These are phyloP conservation scores for Pollimyrus isidori DNA, from an alignment of 2,113 vertebrate species.

Conservation along the genomic window DNA sequence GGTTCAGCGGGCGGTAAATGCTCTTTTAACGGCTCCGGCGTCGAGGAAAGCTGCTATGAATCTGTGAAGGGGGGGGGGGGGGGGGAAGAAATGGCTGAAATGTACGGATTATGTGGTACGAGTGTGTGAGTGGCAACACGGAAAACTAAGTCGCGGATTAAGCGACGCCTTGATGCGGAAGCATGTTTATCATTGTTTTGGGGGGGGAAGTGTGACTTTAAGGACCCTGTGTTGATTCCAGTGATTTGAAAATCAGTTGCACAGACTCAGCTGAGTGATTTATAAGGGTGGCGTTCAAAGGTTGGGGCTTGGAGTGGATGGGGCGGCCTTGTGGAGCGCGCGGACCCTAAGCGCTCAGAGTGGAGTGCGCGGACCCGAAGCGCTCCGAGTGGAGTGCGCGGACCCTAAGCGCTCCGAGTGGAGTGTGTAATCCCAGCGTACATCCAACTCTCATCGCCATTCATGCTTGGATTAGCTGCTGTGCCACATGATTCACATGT, in stretches of 20 bases:
- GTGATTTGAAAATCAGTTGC: background rate
- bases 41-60: background rate
- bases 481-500: slow-evolving; percentile 11
- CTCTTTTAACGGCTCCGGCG: background rate
- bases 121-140: background rate
- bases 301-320: background rate
- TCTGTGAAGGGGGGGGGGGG: background rate
- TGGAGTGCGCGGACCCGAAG: background rate
- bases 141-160: background rate
- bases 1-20: background rate
- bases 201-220: background rate
- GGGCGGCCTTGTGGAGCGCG: background rate
- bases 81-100: background rate
- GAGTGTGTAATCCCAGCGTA: background rate
- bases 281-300: background rate
- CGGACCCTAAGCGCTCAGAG: background rate
- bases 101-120: background rate
- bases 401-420: background rate
- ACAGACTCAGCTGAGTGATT: background rate
- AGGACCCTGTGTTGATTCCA: background rate
- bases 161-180: background rate
- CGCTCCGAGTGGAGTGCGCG: background rate
- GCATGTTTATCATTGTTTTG: background rate
- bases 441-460: background rate
- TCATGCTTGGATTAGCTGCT: slow-evolving; percentile 1